Base-by-base conservation (phyloP, 1,140 invertebrate species). In the Cecropterus lyciades region DNA sequence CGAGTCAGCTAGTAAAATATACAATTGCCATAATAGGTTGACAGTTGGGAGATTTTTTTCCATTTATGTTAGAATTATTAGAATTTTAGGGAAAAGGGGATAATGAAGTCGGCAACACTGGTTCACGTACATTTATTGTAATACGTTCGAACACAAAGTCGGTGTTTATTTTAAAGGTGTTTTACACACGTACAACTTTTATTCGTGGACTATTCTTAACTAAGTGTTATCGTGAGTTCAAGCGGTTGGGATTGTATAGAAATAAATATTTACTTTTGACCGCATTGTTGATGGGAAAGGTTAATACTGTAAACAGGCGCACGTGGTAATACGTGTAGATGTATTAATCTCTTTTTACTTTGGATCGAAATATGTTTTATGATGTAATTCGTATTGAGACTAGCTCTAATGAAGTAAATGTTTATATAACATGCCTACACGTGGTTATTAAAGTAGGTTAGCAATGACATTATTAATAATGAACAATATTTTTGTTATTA, bases 41-140 rank as follows among this genome's bases (percentile, higher is more conserved):
- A 20, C 5, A 20, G 20, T 20, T 20, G 20, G 20, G 20, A 20
- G 5, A 20, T 20, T 20, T 20, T 20, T n/a, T n/a, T n/a, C n/a
- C n/a, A n/a, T n/a, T n/a, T n/a, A n/a, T n/a, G n/a, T n/a, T n/a
- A n/a, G n/a, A n/a, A n/a, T n/a, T n/a, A n/a, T n/a, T n/a, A n/a
- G n/a, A n/a, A n/a, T n/a, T 9, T 33, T 33, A 33, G 9, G 30
- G 30, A 33, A 33, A 33, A 33, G 0, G n/a, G n/a, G n/a, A 37
- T 37, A 11, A 37, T 37, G 9, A n/a, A 37, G 33, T 4, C n/a
- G 33, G 33, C 33, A 11, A 37, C 33, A 37, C 33, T n/a, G 10
- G 27, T 7, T 67, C 70, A 64, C 70, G 77, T 77, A 87, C 85
- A 90, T 90, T 84, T 90, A 90, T 90, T 88, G 85, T 88, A 84